Percentiles rank a stretch among this genome's conserved stretches.
These are phyloP conservation scores for Mionectes macconnelli DNA, from an alignment of 2,113 vertebrate genomes.

Conservation along the genomic window DNA sequence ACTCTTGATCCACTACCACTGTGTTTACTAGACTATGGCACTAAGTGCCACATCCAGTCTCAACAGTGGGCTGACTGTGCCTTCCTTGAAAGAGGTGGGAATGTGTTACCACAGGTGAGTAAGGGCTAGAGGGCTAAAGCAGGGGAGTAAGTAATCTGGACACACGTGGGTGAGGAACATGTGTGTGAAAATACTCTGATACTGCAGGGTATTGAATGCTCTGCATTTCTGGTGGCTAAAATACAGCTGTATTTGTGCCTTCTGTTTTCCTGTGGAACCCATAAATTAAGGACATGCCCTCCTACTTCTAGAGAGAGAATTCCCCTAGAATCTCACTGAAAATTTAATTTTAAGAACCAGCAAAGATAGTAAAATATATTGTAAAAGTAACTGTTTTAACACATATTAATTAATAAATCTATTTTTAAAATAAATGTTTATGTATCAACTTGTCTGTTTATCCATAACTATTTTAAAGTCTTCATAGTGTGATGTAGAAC, in stretches of 20 bases:
- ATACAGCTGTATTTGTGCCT: not conserved
- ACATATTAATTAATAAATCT: not conserved
- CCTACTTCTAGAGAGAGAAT: not conserved
- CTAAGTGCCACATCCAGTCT: too few relatives aligned
- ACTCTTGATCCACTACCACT: too few relatives aligned
- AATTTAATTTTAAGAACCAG: not conserved
- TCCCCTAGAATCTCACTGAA: not conserved
- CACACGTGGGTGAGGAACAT: not conserved
- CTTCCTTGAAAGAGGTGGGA: not conserved
- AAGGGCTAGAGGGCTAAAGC: not conserved
- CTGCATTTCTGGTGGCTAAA: not conserved
- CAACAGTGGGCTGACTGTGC: not conserved
- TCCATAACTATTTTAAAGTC: not conserved
- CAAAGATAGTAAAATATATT: not conserved
- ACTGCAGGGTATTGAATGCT: not conserved
- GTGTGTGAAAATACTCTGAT: not conserved
- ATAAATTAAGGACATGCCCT: not conserved
- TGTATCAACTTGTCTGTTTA: not conserved
- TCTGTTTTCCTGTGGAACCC: not conserved
- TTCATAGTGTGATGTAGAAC: not conserved
- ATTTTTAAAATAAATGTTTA: not conserved
- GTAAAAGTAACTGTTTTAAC: not conserved
- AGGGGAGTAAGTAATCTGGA: fast-evolving
- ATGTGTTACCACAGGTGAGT: not conserved
- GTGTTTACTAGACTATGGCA: too few relatives aligned